Conservation (phyloP, 2,797 vertebrate genomes). For the Ctenosaura bakeri region DNA sequence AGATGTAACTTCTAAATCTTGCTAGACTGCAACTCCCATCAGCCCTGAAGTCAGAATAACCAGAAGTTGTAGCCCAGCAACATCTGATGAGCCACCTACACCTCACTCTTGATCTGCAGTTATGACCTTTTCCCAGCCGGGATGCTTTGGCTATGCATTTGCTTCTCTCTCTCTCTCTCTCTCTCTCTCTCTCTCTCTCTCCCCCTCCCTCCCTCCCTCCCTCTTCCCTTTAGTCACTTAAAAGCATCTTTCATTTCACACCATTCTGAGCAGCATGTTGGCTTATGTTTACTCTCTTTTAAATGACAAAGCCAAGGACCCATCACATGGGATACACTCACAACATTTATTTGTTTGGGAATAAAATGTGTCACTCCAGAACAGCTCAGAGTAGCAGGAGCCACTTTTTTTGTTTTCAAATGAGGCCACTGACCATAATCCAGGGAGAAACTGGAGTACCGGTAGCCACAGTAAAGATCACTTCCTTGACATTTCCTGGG, state of each 20-base stretch:
- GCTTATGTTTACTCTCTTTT: constrained; percentile 59
- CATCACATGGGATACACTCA: not conserved
- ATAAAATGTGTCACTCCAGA: constrained; percentile 47
- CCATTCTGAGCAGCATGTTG: not conserved
- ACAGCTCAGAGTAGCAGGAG: constrained; percentile 62
- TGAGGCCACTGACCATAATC: rapidly evolving
- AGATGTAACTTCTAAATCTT: not conserved
- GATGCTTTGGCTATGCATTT: constrained; percentile 36
- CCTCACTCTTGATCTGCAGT: not conserved
- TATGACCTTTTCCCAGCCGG: not conserved
- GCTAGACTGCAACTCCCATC: not conserved
- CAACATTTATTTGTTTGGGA: constrained; percentile 64
- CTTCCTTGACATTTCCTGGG: not conserved
- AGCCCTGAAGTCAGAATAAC: not conserved
- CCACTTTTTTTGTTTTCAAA: not conserved
- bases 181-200: constrained; percentile 25
- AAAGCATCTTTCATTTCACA: not conserved
- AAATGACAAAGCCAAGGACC: constrained; percentile 34
- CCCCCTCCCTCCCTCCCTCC: not conserved
- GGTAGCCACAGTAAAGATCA: rapidly evolving
- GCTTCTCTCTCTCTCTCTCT: not conserved
- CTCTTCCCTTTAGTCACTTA: constrained; percentile 14
- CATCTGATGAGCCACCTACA: not conserved
- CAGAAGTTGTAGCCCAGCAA: not conserved
- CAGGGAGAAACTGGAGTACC: not conserved